Percentiles rank a stretch among this genome's conserved stretches.
Conservation (phyloP, 2,797 vertebrate genomes). For the Darevskia mixta region DNA sequence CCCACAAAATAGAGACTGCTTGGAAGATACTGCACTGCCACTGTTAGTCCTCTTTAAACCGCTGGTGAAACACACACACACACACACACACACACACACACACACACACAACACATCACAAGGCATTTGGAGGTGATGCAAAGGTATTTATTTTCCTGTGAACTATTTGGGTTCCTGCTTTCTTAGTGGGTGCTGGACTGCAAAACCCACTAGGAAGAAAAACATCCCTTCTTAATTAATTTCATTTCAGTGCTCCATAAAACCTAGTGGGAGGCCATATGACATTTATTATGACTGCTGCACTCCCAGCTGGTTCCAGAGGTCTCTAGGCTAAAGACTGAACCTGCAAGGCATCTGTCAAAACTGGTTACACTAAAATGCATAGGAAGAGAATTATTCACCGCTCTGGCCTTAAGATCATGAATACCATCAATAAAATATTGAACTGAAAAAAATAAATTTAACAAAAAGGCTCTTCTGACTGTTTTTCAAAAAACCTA, state of each 20-base stretch:
- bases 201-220: constrained; percentile 35
- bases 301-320: constrained; percentile 63
- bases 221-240: constrained; percentile 66
- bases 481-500: not conserved
- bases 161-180: constrained; percentile 5
- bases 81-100: too few species aligned
- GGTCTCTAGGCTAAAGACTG: constrained; percentile 61
- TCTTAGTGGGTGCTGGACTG: constrained; percentile 22
- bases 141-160: not conserved
- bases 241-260: constrained; percentile 47
- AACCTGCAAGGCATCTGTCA: constrained; percentile 62
- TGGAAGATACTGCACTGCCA: not conserved
- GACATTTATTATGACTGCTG: constrained; percentile 65
- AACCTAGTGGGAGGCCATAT: constrained; percentile 53
- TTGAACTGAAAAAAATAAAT: constrained; percentile 12
- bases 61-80: too few species aligned
- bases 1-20: too few species aligned
- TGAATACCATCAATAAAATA: constrained; percentile 22
- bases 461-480: not conserved
- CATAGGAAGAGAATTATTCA: constrained; percentile 42
- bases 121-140: not conserved
- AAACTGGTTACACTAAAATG: constrained; percentile 19
- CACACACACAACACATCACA: too few species aligned
- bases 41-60: not conserved
- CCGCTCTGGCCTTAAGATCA: constrained; percentile 27